Evolutionary conservation across 1,140 invertebrate species (phyloP).

Genomic region (Dendrolimus punctatus): DNA sequence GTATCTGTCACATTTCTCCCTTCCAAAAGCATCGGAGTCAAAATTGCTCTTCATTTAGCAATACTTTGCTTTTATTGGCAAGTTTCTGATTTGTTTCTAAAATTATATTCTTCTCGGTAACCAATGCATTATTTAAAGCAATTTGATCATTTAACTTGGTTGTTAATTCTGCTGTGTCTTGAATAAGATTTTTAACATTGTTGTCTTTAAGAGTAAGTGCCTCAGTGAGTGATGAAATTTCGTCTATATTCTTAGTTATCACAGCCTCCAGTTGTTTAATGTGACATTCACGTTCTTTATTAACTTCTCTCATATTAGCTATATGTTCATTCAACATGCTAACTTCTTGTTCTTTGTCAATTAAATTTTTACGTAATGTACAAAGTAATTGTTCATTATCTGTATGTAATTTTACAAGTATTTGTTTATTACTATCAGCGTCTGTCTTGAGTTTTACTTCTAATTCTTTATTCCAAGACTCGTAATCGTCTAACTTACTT

Average conservation of each 20-base stretch:
- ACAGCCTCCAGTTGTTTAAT: too few species aligned
- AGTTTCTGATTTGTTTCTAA: not conserved
- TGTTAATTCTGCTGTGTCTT: constrained; percentile 20
- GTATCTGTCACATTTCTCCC: constrained; percentile 19
- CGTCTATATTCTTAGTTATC: not conserved
- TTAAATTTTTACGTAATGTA: constrained; percentile 20
- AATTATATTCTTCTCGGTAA: too few species aligned
- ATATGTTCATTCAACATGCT: too few species aligned
- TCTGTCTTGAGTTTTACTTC: constrained; percentile 23
- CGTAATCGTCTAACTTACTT: constrained; percentile 14
- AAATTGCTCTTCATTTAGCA: constrained; percentile 22
- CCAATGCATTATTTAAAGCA: not conserved
- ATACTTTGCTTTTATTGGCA: constrained; percentile 19
- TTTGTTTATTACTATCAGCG: constrained; percentile 18
- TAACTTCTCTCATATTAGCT: too few species aligned
- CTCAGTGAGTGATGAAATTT: constrained; percentile 1
- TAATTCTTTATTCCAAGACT: constrained; percentile 13
- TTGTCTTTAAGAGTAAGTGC: constrained; percentile 1
- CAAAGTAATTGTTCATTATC: constrained; percentile 35
- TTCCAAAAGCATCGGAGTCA: constrained; percentile 26
- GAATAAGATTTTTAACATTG: constrained; percentile 16
- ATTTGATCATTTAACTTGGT: constrained; percentile 13
- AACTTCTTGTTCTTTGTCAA: too few species aligned
- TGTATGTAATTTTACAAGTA: constrained; percentile 23
- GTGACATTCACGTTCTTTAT: too few species aligned